phyloP scores from a whole-genome alignment of 1,140 invertebrate genomes.

The Helicoverpa armigera region DNA sequence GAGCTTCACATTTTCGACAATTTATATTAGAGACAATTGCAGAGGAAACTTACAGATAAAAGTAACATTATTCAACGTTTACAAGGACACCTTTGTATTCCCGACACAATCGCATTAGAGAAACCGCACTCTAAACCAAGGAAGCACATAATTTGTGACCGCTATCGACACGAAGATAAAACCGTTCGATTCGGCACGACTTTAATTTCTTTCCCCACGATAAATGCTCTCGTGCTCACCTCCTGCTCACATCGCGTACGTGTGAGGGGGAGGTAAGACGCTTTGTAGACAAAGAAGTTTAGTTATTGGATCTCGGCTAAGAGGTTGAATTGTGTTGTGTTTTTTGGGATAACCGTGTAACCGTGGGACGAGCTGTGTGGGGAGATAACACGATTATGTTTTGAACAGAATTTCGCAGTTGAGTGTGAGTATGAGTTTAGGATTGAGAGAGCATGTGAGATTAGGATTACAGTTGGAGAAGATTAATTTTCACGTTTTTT shows the following conservation, averaged over 20 bases:
- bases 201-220: slow-evolving; percentile 83
- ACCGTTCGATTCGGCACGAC: slow-evolving; percentile 82
- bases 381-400: slow-evolving; percentile 1
- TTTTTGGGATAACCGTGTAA: slow-evolving; percentile 35
- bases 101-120: not conserved
- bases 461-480: no score
- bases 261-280: slow-evolving; percentile 56
- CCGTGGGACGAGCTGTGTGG: not conserved
- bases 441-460: no score
- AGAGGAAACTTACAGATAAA: no score
- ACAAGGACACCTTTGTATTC: not conserved
- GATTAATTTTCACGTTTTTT: no score
- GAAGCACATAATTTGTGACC: slow-evolving; percentile 84
- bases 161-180: slow-evolving; percentile 84
- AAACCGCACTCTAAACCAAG: slow-evolving; percentile 64
- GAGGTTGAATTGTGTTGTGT: slow-evolving; percentile 59
- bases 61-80: no score
- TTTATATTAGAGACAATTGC: no score
- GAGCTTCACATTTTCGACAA: no score
- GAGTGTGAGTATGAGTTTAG: no score
- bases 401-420: no score
- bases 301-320: slow-evolving; percentile 64
- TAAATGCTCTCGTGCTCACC: slow-evolving; percentile 70
- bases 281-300: slow-evolving; percentile 69
- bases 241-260: slow-evolving; percentile 57